These are phyloP conservation scores for Glossophaga mutica DNA, from an alignment of 2,797 vertebrate species.

Conservation along the genomic window DNA sequence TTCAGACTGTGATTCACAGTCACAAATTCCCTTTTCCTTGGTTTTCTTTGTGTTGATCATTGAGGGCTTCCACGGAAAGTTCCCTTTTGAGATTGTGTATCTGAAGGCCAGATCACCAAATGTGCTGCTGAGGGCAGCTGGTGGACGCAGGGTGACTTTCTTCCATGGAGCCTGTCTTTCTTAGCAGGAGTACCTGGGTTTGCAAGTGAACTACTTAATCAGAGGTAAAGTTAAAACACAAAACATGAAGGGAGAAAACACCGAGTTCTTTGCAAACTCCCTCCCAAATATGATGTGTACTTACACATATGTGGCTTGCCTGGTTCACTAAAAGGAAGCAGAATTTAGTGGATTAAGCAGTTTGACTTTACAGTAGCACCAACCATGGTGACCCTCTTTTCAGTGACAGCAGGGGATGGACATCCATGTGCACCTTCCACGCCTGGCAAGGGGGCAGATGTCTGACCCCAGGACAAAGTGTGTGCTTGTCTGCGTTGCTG, in stretches of 20 bases:
- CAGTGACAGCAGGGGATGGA: background rate
- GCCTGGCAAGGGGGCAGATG: background rate
- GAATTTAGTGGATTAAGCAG: background rate
- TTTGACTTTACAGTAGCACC: background rate
- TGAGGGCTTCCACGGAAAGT: conserved; percentile 55
- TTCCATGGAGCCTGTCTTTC: background rate
- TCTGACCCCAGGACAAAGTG: background rate
- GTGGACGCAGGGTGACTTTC: background rate
- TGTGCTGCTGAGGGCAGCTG: background rate
- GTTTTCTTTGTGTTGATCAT: conserved; percentile 43
- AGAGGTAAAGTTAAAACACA: background rate
- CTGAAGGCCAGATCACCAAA: background rate
- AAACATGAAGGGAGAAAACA: background rate
- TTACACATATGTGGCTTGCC: background rate
- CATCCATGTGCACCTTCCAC: rapidly evolving
- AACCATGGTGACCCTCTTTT: background rate
- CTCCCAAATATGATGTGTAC: background rate
- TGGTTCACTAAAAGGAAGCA: background rate
- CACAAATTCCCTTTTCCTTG: conserved; percentile 48
- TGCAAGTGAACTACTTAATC: background rate
- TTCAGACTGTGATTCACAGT: conserved; percentile 55
- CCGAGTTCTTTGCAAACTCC: background rate
- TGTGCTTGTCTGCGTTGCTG: background rate
- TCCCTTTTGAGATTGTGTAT: conserved; percentile 20
- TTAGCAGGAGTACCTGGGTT: background rate